Base-by-base conservation (phyloP, 2,797 vertebrate species). In the Sebastes alutus region DNA sequence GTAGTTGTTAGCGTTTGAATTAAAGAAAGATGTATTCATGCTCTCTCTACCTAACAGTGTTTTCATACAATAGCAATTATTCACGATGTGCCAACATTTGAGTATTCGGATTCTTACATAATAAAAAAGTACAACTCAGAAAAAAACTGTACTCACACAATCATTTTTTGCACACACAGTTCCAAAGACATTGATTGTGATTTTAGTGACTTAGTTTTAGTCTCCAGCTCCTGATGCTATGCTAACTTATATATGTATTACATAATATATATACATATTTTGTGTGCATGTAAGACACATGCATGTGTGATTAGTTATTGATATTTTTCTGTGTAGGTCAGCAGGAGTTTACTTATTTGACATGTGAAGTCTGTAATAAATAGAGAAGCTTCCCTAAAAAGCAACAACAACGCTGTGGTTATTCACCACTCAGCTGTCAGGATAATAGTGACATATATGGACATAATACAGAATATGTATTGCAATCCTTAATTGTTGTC, bases 221-320 rank as follows among this genome's bases (percentile, higher is more conserved):
- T 81, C 22, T 82, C 25, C 72, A 85, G 67, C 56, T 80, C 68
- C 71, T 65, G 27, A 82, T 78, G 70, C 49, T 78, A 60, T 78
- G 66, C 69, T 88, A 81, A 87, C 30, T 76, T 77, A 75, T 72
- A 35, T 73, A 69, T 49, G 81, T 70, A 81, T 61, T 6, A 35
- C 20, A 69, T 23, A 54, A 72, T 25, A 70, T 63, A 55, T 71
- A 68, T 59, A 75, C 56, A 64, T 78, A 77, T 78, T 75, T 82
- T 69, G 12, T 75, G 61, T 90, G 85, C 88, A 89, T 92, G 84
- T 75, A 52, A 78, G 22, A 74, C 30, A 72, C 77, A 82, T 49
- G 69, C 78, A 82, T 54, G 69, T 64, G 77, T 83, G 54, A 83
- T 75, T 77, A 79, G 35, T 72, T 79, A 78, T 38, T 78, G 58